A percentile compares a stretch with the other conserved stretches of the same genome.
phyloP scores from a whole-genome alignment of 1,140 invertebrate genomes.

The Ooceraea biroi region DNA sequence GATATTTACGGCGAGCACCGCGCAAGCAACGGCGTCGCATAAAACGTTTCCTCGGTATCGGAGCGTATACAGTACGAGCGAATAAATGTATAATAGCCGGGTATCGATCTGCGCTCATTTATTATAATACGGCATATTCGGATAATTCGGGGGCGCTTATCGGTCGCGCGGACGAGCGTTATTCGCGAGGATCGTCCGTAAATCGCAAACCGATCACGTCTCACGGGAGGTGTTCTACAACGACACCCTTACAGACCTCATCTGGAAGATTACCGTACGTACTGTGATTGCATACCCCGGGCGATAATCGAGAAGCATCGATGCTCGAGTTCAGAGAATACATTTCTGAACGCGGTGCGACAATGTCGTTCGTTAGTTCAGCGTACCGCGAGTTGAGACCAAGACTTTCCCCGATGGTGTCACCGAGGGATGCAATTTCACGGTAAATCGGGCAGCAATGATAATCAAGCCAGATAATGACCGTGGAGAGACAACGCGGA shows the following conservation, averaged over 20 bases:
- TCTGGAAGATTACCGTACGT: slow-evolving; percentile 31
- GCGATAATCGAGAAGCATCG: slow-evolving; percentile 23
- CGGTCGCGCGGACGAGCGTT: slow-evolving; percentile 3
- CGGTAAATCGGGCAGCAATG: slow-evolving; percentile 27
- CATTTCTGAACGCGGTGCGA: slow-evolving; percentile 43
- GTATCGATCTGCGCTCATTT: slow-evolving; percentile 38
- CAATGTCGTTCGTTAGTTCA: slow-evolving; percentile 57
- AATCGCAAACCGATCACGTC: slow-evolving; percentile 37
- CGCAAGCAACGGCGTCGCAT: neutral
- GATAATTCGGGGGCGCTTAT: slow-evolving; percentile 28
- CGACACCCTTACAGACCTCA: slow-evolving; percentile 9
- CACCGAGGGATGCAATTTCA: slow-evolving; percentile 44
- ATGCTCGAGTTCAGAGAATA: neutral
- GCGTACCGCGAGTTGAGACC: slow-evolving; percentile 41
- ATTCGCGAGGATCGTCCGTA: slow-evolving; percentile 5
- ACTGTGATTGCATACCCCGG: slow-evolving; percentile 11
- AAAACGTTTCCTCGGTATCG: slow-evolving; percentile 17
- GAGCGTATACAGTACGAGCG: neutral
- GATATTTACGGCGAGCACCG: slow-evolving; percentile 34
- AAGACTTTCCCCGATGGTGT: slow-evolving; percentile 1
- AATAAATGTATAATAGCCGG: slow-evolving; percentile 30
- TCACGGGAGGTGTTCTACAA: neutral
- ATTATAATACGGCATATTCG: slow-evolving; percentile 19
- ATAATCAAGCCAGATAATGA: slow-evolving; percentile 46
- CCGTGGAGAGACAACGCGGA: slow-evolving; percentile 6